phyloP scores from a whole-genome alignment of 2,888 invertebrate genomes.

The Chymomyza procnemis region DNA sequence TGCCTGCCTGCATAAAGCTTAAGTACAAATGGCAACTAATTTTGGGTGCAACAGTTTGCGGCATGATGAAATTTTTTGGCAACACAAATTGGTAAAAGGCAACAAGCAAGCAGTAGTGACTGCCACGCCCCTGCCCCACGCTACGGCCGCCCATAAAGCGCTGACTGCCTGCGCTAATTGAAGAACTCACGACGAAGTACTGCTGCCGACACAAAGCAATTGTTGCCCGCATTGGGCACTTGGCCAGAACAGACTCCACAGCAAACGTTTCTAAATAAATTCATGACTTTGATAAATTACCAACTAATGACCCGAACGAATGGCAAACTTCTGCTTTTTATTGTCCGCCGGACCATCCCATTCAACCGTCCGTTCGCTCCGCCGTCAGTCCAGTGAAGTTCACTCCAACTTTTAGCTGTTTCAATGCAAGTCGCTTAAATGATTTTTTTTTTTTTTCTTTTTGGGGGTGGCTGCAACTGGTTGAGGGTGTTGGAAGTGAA shows the following conservation, averaged over 20 bases:
- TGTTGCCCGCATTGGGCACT: neutral
- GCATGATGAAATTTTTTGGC: slow-evolving; percentile 12
- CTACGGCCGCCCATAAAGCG: too few relatives aligned
- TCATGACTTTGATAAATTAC: slow-evolving; percentile 73
- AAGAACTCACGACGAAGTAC: neutral
- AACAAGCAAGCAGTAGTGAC: neutral
- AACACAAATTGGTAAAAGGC: slow-evolving; percentile 28
- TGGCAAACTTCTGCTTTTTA: slow-evolving; percentile 58
- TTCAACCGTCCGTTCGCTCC: slow-evolving; percentile 16
- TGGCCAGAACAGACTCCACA: neutral
- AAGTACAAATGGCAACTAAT: neutral
- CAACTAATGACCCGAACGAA: slow-evolving; percentile 67
- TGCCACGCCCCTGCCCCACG: neutral
- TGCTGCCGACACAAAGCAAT: neutral
- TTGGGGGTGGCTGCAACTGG: neutral
- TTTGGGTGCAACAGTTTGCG: neutral
- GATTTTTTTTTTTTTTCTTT: too few relatives aligned
- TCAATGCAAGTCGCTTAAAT: slow-evolving; percentile 31
- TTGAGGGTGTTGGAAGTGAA: too few relatives aligned
- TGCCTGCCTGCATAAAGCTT: neutral
- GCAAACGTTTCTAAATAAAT: slow-evolving; percentile 38
- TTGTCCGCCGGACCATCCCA: slow-evolving; percentile 19
- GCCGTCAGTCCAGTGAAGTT: slow-evolving; percentile 29
- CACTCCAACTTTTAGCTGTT: slow-evolving; percentile 34
- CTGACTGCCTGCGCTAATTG: neutral